phyloP scores from a whole-genome alignment of 2,888 invertebrate genomes.

The Hyalella azteca region DNA sequence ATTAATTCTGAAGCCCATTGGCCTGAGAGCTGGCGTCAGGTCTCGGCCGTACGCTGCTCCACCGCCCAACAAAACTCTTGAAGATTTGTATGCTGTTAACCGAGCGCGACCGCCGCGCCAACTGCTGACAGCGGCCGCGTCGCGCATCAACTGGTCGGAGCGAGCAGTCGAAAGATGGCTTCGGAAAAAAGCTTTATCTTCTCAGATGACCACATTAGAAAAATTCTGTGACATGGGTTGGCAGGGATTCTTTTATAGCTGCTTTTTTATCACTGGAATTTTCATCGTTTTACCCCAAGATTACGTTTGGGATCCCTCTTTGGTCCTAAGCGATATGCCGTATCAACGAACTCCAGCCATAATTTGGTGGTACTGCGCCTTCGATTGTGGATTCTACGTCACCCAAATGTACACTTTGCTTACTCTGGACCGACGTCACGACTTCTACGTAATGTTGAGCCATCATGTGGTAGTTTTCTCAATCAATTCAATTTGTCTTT shows the following conservation, averaged over 20 bases:
- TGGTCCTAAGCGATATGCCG: slow-evolving; percentile 82
- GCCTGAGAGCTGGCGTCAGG: not conserved
- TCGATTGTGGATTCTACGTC: slow-evolving; percentile 94
- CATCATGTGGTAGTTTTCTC: slow-evolving; percentile 94
- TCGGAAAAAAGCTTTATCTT: slow-evolving; percentile 80
- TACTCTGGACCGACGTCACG: slow-evolving; percentile 85
- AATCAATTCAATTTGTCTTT: slow-evolving; percentile 91
- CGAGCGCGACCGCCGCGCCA: not conserved
- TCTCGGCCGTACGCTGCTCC: not conserved
- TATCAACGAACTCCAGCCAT: slow-evolving; percentile 79
- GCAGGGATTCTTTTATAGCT: slow-evolving; percentile 46
- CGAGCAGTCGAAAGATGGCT: slow-evolving; percentile 92
- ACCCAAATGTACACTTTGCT: slow-evolving; percentile 90
- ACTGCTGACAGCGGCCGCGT: slow-evolving; percentile 65
- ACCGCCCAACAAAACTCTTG: not conserved
- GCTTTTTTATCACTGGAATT: slow-evolving; percentile 71
- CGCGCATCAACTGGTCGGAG: slow-evolving; percentile 82
- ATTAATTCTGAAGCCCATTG: not conserved
- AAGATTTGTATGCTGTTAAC: not conserved
- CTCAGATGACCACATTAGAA: slow-evolving; percentile 84
- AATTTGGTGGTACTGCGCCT: slow-evolving; percentile 97
- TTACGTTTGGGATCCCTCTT: slow-evolving; percentile 90
- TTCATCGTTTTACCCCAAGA: slow-evolving; percentile 85
- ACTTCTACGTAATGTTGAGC: slow-evolving; percentile 98
- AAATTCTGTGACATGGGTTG: slow-evolving; percentile 78